Conservation (phyloP, 1,140 invertebrate species). For the Prorops nasuta region DNA sequence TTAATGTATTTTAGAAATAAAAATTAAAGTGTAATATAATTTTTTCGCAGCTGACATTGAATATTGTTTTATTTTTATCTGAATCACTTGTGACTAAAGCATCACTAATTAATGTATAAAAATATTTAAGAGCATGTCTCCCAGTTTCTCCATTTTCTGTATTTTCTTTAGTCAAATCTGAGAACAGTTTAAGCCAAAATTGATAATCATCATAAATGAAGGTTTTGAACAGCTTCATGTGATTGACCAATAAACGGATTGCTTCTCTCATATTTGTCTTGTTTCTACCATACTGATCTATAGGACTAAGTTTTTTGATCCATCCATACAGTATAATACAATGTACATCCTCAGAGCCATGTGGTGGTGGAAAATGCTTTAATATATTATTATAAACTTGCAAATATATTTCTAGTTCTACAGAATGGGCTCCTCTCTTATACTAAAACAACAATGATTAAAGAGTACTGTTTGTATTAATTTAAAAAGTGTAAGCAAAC, state of each 20-base stretch:
- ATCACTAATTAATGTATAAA: constrained; percentile 38
- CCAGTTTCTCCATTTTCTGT: constrained; percentile 29
- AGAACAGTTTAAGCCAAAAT: constrained; percentile 36
- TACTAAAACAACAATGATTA: constrained; percentile 1
- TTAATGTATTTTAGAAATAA: not conserved
- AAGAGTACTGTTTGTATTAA: not conserved
- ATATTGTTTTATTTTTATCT: constrained; percentile 10
- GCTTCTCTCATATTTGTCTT: constrained; percentile 19
- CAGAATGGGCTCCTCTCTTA: no score
- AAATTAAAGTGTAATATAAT: not conserved
- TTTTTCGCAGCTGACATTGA: not conserved
- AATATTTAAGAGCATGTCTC: constrained; percentile 32
- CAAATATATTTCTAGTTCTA: constrained; percentile 26
- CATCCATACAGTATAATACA: constrained; percentile 16
- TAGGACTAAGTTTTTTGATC: constrained; percentile 15
- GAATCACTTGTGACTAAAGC: constrained; percentile 24
- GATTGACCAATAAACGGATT: constrained; percentile 27
- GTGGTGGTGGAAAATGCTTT: constrained; percentile 16
- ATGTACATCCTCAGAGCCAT: constrained; percentile 2
- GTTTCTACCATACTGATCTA: constrained; percentile 5
- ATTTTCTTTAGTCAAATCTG: constrained; percentile 11
- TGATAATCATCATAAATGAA: constrained; percentile 36
- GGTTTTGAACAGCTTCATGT: constrained; percentile 28
- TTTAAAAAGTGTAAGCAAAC: constrained; percentile 2
- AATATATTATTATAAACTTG: constrained; percentile 30